phyloP scores from a whole-genome alignment of 2,113 vertebrate species.

The Solea solea region DNA sequence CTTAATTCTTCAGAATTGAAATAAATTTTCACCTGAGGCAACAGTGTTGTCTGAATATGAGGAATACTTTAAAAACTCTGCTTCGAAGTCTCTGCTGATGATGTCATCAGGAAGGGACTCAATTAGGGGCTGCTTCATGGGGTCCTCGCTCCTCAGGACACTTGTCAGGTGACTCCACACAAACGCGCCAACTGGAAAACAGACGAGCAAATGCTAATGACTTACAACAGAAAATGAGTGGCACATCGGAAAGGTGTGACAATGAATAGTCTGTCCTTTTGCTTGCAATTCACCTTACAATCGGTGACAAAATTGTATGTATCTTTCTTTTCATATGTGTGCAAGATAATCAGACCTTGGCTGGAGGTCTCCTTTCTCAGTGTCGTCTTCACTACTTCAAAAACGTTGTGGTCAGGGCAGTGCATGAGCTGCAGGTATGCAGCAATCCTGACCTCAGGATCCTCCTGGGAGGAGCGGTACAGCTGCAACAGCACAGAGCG shows the following conservation, averaged over 20 bases:
- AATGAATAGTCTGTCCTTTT: too few species aligned
- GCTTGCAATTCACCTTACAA: too few species aligned
- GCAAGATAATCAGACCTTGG: constrained; percentile 82
- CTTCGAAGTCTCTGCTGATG: constrained; percentile 85
- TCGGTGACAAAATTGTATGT: too few species aligned
- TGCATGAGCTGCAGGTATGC: constrained; percentile 88
- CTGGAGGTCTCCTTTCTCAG: constrained; percentile 85
- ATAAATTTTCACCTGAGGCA: constrained; percentile 75
- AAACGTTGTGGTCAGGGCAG: constrained; percentile 82
- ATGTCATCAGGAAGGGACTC: constrained; percentile 86
- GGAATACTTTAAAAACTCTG: constrained; percentile 87
- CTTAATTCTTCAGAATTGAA: not conserved
- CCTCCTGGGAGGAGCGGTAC: constrained; percentile 81
- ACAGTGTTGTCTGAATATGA: constrained; percentile 87
- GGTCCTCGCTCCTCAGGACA: constrained; percentile 86
- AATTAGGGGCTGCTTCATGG: constrained; percentile 81
- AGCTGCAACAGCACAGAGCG: constrained; percentile 80
- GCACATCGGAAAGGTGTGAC: too few species aligned
- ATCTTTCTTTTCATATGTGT: not conserved
- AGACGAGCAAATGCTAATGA: not conserved
- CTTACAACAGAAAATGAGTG: not conserved
- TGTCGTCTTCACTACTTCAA: constrained; percentile 80
- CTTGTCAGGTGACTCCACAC: constrained; percentile 91
- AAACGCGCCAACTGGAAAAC: constrained; percentile 86
- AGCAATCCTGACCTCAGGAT: constrained; percentile 87